Conservation (phyloP, 2,113 vertebrate species). For the Axis porcinus region DNA sequence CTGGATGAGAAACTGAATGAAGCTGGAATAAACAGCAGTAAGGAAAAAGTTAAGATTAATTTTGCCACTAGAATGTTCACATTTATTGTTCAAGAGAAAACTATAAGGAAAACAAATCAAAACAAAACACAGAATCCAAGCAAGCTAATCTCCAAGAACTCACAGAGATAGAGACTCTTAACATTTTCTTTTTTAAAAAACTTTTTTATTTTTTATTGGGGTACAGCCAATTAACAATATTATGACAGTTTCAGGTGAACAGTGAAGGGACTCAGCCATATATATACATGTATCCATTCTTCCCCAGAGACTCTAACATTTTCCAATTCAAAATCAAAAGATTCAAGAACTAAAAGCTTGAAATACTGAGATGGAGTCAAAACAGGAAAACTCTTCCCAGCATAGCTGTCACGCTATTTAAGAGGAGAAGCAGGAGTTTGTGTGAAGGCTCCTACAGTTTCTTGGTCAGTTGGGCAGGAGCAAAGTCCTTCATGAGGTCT, state of each 20-base stretch:
- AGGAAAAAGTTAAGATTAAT: neutral
- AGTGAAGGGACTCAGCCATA: neutral
- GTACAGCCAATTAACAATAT: neutral
- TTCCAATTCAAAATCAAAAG: conserved; percentile 10
- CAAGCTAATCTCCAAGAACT: neutral
- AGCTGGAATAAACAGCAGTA: neutral
- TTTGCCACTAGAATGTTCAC: neutral
- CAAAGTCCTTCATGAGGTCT: neutral
- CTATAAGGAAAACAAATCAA: neutral
- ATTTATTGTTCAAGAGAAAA: neutral
- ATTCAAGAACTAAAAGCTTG: neutral
- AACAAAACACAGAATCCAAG: neutral
- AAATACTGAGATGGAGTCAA: neutral
- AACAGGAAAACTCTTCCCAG: neutral
- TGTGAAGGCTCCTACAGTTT: neutral
- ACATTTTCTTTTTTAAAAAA: neutral
- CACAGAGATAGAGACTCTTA: neutral
- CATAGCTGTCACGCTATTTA: neutral
- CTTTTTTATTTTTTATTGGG: neutral
- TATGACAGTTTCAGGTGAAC: neutral
- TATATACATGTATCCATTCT: neutral
- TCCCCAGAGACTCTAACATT: neutral
- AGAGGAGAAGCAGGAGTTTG: neutral
- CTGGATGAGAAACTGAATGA: neutral
- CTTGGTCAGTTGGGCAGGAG: neutral